These are phyloP conservation scores for Centrocercus urophasianus DNA, from an alignment of 2,113 vertebrate genomes.

Conservation along the genomic window DNA sequence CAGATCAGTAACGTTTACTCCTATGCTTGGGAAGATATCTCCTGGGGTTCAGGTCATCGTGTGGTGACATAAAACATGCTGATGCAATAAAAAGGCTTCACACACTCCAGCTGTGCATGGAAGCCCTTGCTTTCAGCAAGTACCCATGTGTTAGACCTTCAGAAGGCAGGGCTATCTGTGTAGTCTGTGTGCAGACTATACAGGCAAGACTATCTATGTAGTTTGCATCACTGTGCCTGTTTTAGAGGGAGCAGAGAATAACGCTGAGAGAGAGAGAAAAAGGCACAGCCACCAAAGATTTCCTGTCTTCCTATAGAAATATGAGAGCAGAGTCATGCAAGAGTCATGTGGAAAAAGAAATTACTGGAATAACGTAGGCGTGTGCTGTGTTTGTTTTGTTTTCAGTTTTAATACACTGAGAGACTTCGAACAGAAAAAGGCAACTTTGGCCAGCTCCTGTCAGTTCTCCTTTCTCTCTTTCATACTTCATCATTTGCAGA, in stretches of 20 bases:
- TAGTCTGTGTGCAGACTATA: not conserved
- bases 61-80: not conserved
- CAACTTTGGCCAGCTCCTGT: not conserved
- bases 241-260: not conserved
- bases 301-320: not conserved
- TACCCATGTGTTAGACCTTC: not conserved
- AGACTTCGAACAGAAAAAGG: not conserved
- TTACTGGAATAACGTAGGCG: not conserved
- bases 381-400: not conserved
- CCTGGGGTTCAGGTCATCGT: not conserved
- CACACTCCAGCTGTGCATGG: not conserved
- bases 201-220: not conserved
- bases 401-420: not conserved
- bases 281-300: not conserved
- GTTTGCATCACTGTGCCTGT: rapidly evolving
- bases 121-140: not conserved
- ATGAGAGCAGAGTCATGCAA: not conserved
- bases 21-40: not conserved
- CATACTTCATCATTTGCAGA: not conserved
- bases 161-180: not conserved
- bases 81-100: not conserved
- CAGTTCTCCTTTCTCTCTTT: not conserved
- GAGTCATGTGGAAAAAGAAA: not conserved
- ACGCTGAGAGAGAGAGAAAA: not conserved
- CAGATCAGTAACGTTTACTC: not conserved